A percentile compares a stretch with the other conserved stretches of the same genome.
Evolutionary conservation across 2,113 vertebrate species (phyloP).

Genomic region (Ciconia maguari): DNA sequence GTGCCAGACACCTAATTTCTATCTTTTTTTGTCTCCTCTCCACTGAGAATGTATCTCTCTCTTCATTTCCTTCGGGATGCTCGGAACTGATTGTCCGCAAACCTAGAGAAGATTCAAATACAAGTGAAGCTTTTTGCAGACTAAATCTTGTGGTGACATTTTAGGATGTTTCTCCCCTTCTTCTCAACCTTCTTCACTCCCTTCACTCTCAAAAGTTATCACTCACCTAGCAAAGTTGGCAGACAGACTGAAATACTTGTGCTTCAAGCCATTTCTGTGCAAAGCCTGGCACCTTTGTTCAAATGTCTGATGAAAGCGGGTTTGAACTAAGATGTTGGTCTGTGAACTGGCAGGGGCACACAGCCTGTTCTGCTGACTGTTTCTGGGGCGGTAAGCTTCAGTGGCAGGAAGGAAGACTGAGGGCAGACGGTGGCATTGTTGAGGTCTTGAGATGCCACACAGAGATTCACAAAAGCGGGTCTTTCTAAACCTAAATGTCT

Average conservation of each 20-base stretch:
- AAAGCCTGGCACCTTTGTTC: constrained; percentile 14
- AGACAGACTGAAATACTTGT: background rate
- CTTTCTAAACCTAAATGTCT: background rate
- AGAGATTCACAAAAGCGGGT: background rate
- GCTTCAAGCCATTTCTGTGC: constrained; percentile 1
- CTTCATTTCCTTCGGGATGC: background rate
- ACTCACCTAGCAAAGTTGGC: constrained; percentile 14
- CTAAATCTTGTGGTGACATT: background rate
- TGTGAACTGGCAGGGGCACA: background rate
- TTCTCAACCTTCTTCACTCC: background rate
- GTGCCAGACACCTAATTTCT: constrained; percentile 52
- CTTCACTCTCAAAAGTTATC: background rate
- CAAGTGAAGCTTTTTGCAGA: background rate
- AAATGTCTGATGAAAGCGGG: background rate
- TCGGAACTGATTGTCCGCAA: background rate
- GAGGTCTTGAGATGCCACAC: constrained; percentile 16
- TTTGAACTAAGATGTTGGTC: background rate
- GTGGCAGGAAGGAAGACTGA: constrained; percentile 5
- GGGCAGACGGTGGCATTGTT: constrained; percentile 14
- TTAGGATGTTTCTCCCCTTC: background rate
- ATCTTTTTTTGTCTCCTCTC: background rate
- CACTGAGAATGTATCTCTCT: background rate
- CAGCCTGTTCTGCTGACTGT: background rate
- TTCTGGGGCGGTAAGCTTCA: background rate
- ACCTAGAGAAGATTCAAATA: background rate